Conservation (phyloP, 92 coral and sea anemone genomes). For the Pocillopora meandrina region DNA sequence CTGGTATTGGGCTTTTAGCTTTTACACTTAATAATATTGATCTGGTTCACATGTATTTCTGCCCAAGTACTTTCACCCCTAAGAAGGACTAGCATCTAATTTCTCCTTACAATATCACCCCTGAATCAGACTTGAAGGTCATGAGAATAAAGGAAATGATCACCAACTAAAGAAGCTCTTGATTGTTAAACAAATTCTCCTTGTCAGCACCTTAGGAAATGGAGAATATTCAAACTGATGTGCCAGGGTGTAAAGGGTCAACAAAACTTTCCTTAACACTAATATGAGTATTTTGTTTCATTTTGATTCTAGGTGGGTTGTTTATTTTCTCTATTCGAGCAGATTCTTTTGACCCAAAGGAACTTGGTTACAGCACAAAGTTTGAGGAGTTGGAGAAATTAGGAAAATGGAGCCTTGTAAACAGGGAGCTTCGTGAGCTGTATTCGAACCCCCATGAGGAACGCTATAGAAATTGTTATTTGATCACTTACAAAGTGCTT, state of each 20-base stretch:
- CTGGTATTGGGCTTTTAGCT: too few relatives aligned
- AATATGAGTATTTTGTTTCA: neutral
- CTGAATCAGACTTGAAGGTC: too few relatives aligned
- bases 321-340: slow-evolving; percentile 51
- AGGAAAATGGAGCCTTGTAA: slow-evolving; percentile 49
- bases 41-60: too few relatives aligned
- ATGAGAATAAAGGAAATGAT: too few relatives aligned
- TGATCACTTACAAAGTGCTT: slow-evolving; percentile 42
- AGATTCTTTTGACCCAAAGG: slow-evolving; percentile 46
- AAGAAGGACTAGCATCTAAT: too few relatives aligned
- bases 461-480: slow-evolving; percentile 33
- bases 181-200: too few relatives aligned
- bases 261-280: neutral
- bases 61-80: too few relatives aligned
- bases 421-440: slow-evolving; percentile 31
- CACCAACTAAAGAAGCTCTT: too few relatives aligned
- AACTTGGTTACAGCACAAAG: slow-evolving; percentile 55
- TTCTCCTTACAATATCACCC: too few relatives aligned
- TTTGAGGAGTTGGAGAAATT: slow-evolving; percentile 50
- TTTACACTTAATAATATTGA: too few relatives aligned
- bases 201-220: too few relatives aligned
- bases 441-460: slow-evolving; percentile 22
- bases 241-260: neutral
- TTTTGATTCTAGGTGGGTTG: slow-evolving; percentile 45
- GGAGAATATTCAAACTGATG: neutral